Conservation (phyloP, 37 sponge, comb jelly and placozoan species). For the Oopsacas minuta region DNA sequence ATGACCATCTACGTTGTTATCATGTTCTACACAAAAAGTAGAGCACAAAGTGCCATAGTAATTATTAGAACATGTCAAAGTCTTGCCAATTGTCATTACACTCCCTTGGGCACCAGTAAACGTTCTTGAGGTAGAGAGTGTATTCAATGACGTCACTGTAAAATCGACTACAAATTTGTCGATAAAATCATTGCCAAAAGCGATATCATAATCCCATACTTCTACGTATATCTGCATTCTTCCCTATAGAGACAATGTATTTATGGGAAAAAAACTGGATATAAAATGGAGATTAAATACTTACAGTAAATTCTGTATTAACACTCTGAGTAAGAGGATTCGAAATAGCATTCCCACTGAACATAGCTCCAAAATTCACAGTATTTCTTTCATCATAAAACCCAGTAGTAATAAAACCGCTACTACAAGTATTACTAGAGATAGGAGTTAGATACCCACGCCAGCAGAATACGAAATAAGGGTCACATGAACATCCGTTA, state of each 20-base stretch:
- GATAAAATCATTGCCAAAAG: not conserved
- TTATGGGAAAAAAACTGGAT: not conserved
- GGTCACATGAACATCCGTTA: not conserved
- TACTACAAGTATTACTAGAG: not conserved
- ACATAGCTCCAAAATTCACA: not conserved
- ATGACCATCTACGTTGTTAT: not conserved
- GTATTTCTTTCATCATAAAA: not conserved
- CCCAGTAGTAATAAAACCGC: not conserved
- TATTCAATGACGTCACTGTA: not conserved
- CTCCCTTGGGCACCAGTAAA: not conserved
- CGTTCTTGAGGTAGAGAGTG: not conserved
- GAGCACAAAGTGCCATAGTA: not conserved
- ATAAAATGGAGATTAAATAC: not conserved
- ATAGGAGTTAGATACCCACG: not conserved
- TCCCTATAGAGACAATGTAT: not conserved
- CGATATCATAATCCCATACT: not conserved
- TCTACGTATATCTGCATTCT: not conserved
- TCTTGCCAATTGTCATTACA: not conserved
- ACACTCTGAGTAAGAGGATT: not conserved
- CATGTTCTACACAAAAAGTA: not conserved
- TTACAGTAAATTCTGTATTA: not conserved
- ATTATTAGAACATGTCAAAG: not conserved
- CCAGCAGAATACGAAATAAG: not conserved
- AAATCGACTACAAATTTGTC: not conserved
- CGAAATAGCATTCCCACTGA: not conserved